Percentiles rank a stretch among this genome's conserved stretches.
Conservation (phyloP, 2,113 vertebrate species). For the Solea solea region DNA sequence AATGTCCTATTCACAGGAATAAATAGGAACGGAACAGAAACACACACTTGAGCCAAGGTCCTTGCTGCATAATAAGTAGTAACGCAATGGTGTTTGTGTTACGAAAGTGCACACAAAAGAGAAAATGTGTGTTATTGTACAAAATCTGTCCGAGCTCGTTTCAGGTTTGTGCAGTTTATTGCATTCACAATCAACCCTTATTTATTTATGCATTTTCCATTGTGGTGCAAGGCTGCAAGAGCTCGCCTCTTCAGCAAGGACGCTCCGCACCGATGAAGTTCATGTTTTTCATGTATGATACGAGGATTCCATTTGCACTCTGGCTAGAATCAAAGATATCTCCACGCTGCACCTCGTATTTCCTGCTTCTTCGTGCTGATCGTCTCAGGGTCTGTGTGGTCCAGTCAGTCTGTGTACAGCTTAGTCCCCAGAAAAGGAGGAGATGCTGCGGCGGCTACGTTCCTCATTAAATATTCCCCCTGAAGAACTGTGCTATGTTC, state of each 20-base stretch:
- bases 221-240: background rate
- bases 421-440: constrained; percentile 57
- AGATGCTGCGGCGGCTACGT: constrained; percentile 57
- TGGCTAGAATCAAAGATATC: background rate
- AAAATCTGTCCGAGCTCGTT: background rate
- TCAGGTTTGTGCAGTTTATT: background rate
- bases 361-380: background rate
- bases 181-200: background rate
- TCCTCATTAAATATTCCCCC: constrained; percentile 74
- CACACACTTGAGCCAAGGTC: constrained; percentile 17
- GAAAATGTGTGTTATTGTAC: background rate
- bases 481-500: constrained; percentile 68
- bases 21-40: constrained; percentile 30
- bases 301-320: no score
- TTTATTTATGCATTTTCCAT: background rate
- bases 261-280: background rate
- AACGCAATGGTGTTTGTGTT: constrained; percentile 27
- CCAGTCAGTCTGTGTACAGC: constrained; percentile 38
- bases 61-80: constrained; percentile 18
- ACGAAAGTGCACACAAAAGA: background rate
- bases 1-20: constrained; percentile 22
- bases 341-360: constrained; percentile 38
- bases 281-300: no score
- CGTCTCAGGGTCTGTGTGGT: constrained; percentile 1
- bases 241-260: background rate